These are phyloP conservation scores for Batillaria attramentaria DNA, from an alignment of 1,140 invertebrate genomes.

Conservation along the genomic window DNA sequence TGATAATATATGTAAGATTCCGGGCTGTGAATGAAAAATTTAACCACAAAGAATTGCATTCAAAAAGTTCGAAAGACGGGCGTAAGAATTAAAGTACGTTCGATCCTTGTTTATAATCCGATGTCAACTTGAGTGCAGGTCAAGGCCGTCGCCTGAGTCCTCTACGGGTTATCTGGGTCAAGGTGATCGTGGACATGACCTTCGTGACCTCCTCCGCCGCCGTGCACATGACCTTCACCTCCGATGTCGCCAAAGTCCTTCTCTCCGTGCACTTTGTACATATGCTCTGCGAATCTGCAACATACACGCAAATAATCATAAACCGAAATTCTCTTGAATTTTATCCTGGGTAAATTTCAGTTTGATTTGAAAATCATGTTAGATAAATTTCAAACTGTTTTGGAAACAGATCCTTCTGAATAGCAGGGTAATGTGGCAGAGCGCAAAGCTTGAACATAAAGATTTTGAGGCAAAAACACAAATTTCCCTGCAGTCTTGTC, in stretches of 20 bases:
- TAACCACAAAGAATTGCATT: neutral
- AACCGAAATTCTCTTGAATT: neutral
- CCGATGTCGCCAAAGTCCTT: constrained; percentile 11
- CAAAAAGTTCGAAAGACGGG: neutral
- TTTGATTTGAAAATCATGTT: neutral
- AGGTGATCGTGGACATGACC: neutral
- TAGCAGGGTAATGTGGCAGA: neutral
- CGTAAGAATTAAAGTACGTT: constrained; percentile 9
- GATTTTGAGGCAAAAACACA: neutral
- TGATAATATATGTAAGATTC: neutral
- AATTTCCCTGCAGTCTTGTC: neutral
- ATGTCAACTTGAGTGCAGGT: neutral
- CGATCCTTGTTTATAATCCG: neutral
- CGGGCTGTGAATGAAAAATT: neutral
- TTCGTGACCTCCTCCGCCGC: neutral
- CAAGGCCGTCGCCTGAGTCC: neutral
- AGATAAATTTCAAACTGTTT: neutral
- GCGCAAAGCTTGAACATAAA: neutral
- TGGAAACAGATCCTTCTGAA: neutral
- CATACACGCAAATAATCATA: neutral
- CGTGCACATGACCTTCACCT: neutral
- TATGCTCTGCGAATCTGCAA: constrained; percentile 59
- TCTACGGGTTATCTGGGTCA: neutral
- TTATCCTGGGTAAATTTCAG: neutral
- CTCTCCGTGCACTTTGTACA: constrained; percentile 50